Evolutionary conservation across 2,113 vertebrate species (phyloP).

Genomic region (Callopanchax toddi): DNA sequence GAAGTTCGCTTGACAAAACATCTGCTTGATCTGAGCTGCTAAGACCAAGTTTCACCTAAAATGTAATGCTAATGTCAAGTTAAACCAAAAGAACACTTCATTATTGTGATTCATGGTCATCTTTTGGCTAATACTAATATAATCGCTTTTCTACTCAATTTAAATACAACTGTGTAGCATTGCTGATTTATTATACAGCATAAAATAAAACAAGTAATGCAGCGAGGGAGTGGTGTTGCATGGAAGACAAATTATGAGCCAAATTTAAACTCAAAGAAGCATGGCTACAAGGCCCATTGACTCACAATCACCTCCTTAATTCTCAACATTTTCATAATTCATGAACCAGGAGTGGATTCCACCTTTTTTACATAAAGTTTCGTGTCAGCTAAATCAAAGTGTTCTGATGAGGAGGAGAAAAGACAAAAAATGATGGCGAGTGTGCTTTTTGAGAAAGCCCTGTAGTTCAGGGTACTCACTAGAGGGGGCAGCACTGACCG

Average conservation of each 20-base stretch:
- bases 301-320: constrained; percentile 34
- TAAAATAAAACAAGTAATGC: constrained; percentile 4
- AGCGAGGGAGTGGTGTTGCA: background rate
- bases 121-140: too few relatives aligned
- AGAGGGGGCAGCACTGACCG: constrained; percentile 77
- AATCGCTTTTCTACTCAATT: background rate
- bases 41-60: background rate
- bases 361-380: constrained; percentile 31
- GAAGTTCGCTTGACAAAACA: constrained; percentile 2
- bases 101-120: too few relatives aligned
- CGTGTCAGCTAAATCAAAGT: constrained; percentile 32
- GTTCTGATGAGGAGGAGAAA: constrained; percentile 19
- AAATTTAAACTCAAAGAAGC: constrained; percentile 30
- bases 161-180: background rate
- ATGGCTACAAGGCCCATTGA: constrained; percentile 19
- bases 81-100: too few relatives aligned
- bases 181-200: background rate
- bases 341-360: constrained; percentile 23
- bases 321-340: constrained; percentile 47
- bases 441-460: constrained; percentile 17
- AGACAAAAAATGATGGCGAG: constrained; percentile 18
- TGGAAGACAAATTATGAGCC: constrained; percentile 21
- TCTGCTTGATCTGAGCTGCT: constrained; percentile 1
- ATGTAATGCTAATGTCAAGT: too few relatives aligned
- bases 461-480: constrained; percentile 75